A percentile compares a stretch with the other conserved stretches of the same genome.
phyloP scores from a whole-genome alignment of 2,797 vertebrate species.

The Sylvilagus floridanus region DNA sequence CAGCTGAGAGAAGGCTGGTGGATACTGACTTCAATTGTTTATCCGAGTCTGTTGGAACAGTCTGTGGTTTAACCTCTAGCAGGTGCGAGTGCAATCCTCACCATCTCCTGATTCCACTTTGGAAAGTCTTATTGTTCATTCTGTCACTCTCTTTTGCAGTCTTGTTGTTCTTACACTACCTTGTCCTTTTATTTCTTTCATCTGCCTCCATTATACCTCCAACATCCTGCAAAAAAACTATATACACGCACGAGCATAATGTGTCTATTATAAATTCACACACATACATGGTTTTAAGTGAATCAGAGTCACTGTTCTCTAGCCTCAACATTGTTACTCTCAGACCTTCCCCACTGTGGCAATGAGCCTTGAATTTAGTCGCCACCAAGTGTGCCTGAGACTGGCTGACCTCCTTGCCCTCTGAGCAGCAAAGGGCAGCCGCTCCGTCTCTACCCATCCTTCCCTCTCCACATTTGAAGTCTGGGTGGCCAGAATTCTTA shows the following conservation, averaged over 20 bases:
- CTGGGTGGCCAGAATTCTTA: background rate
- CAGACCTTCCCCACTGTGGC: slow-evolving; percentile 48
- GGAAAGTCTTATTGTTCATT: too few relatives aligned
- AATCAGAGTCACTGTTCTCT: background rate
- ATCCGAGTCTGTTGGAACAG: too few relatives aligned
- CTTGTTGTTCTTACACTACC: background rate
- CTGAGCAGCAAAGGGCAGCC: background rate
- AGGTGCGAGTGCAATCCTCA: too few relatives aligned
- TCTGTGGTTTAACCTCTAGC: too few relatives aligned
- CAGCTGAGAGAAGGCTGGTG: too few relatives aligned
- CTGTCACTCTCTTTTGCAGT: background rate
- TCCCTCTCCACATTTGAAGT: background rate
- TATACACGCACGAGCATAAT: background rate
- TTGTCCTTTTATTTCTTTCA: background rate
- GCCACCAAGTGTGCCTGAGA: accelerated
- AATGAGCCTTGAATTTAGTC: background rate
- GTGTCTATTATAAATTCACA: background rate
- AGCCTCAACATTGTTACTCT: slow-evolving; percentile 38
- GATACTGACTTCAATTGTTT: too few relatives aligned
- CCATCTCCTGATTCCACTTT: too few relatives aligned
- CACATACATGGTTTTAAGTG: background rate
- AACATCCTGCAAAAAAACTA: background rate
- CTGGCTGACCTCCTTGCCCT: background rate
- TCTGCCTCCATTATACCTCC: background rate
- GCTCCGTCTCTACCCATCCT: background rate